Conservation (phyloP, 2,888 invertebrate genomes). For the Pherbina coryleti region DNA sequence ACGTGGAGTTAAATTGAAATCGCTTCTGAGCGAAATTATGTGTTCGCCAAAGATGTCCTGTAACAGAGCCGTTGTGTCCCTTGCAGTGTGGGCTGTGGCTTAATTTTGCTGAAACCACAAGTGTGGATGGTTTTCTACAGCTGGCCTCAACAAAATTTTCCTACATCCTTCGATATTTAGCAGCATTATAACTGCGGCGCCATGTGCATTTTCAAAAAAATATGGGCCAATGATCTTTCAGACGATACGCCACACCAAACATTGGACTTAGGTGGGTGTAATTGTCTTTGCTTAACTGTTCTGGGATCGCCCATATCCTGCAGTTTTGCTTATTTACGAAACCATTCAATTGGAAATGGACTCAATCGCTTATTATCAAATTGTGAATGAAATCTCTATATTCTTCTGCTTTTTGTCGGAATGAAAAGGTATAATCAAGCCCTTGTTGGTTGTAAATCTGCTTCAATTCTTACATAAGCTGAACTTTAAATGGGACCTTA, state of each 20-base stretch:
- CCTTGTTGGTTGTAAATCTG: neutral
- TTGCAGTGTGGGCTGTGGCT: too few relatives aligned
- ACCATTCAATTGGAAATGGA: too few relatives aligned
- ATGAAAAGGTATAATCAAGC: neutral
- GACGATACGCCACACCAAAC: too few relatives aligned
- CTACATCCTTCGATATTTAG: neutral
- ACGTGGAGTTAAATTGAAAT: conserved; percentile 15
- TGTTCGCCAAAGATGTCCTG: conserved; percentile 14
- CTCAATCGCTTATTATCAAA: too few relatives aligned
- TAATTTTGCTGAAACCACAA: conserved; percentile 28
- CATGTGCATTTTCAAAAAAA: neutral
- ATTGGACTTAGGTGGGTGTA: too few relatives aligned
- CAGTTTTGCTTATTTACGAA: too few relatives aligned
- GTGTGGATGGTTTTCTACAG: conserved; percentile 7
- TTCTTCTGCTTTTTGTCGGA: conserved; percentile 6
- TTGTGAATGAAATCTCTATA: too few relatives aligned
- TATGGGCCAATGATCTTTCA: conserved; percentile 33
- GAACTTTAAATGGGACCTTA: conserved; percentile 24
- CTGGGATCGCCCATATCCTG: conserved; percentile 20
- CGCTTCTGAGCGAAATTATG: conserved; percentile 29
- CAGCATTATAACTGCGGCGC: neutral
- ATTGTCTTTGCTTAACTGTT: conserved; percentile 23
- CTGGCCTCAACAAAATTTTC: neutral
- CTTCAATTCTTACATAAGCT: conserved; percentile 25
- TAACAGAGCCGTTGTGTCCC: conserved; percentile 12